A percentile compares a stretch with the other conserved stretches of the same genome.
Conservation (phyloP, 2,797 vertebrate genomes). For the Cossypha dichroa region DNA sequence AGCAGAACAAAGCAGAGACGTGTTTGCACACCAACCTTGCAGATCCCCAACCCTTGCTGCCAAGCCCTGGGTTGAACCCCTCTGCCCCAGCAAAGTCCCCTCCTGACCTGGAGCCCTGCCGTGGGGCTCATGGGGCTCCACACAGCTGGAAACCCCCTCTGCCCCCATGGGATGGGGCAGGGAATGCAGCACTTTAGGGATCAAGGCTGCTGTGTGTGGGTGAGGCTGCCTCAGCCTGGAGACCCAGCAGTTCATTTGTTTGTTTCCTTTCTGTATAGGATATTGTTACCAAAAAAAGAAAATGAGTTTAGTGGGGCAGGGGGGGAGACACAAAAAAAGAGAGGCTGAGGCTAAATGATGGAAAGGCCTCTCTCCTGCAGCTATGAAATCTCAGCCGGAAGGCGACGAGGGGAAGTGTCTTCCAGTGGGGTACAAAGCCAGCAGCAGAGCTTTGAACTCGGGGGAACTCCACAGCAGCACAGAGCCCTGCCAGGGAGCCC, state of each 20-base stretch:
- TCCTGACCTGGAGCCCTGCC: background rate
- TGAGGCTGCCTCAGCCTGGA: background rate
- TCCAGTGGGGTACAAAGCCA: constrained; percentile 61
- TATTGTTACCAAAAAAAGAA: constrained; percentile 53
- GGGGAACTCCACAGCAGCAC: constrained; percentile 22
- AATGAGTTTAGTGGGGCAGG: rapidly evolving
- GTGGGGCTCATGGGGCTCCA: background rate
- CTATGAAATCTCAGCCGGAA: constrained; percentile 56
- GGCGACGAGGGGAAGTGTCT: constrained; percentile 39
- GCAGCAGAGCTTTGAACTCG: constrained; percentile 56
- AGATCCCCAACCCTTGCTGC: background rate
- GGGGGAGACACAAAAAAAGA: background rate
- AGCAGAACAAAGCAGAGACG: background rate
- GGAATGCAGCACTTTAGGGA: background rate
- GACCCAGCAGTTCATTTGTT: background rate
- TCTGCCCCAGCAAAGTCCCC: background rate
- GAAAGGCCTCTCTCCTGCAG: constrained; percentile 54
- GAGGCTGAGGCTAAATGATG: constrained; percentile 16
- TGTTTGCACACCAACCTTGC: background rate
- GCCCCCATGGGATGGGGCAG: background rate
- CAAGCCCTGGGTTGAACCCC: background rate
- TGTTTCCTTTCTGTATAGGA: constrained; percentile 36
- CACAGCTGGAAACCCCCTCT: background rate
- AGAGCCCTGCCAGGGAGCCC: constrained; percentile 39
- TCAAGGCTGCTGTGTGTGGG: constrained; percentile 16